Evolutionary conservation across 1,140 invertebrate species (phyloP).

Genomic region (Diploscapter pachys): DNA sequence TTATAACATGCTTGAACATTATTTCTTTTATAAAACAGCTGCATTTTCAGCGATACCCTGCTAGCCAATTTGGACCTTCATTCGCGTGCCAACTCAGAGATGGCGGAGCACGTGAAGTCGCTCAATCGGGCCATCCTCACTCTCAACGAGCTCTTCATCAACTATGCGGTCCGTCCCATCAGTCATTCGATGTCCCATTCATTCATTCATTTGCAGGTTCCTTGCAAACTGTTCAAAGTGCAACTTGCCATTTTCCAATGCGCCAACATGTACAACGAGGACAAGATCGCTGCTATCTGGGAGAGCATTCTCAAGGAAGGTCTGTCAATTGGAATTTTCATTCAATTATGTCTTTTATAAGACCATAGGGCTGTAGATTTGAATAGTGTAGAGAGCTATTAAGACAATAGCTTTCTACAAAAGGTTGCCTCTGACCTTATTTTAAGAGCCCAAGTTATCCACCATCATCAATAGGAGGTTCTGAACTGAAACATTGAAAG

Average conservation of each 20-base stretch:
- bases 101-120: neutral
- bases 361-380: too few species aligned
- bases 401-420: too few species aligned
- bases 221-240: constrained; percentile 59
- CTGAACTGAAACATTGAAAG: too few species aligned
- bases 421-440: too few species aligned
- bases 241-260: constrained; percentile 66
- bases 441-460: too few species aligned
- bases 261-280: constrained; percentile 63
- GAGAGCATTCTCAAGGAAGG: constrained; percentile 65
- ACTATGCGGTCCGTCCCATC: constrained; percentile 9
- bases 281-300: constrained; percentile 65
- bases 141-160: constrained; percentile 15
- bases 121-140: constrained; percentile 2
- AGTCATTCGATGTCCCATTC: neutral
- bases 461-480: too few species aligned
- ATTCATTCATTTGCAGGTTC: constrained; percentile 2
- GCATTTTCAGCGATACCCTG: too few species aligned
- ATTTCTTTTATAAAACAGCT: too few species aligned
- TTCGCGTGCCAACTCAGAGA: neutral
- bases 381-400: too few species aligned
- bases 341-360: too few species aligned
- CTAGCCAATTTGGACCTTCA: neutral
- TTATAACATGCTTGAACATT: too few species aligned
- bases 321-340: constrained; percentile 39